Evolutionary conservation across 1,140 invertebrate genomes (phyloP).

Genomic region (Drosophila serrata): DNA sequence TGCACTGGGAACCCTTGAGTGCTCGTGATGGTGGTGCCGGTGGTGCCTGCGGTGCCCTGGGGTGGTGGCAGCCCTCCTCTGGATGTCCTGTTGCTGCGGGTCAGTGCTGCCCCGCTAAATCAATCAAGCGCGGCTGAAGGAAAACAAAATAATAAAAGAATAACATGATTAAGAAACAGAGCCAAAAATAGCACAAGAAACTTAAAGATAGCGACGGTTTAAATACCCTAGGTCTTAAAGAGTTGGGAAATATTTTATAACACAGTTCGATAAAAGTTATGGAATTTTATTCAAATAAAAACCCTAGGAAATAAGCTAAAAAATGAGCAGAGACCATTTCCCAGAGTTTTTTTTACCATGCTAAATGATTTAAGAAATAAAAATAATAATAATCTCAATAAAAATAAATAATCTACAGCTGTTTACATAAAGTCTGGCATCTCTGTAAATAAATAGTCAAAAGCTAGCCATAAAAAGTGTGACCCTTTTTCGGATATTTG

Average conservation of each 20-base stretch:
- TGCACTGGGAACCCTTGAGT: slow-evolving; percentile 36
- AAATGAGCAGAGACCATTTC: too few relatives aligned
- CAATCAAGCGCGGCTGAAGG: slow-evolving; percentile 76
- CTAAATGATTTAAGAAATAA: too few relatives aligned
- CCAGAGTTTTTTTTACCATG: too few relatives aligned
- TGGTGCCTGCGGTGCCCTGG: not conserved
- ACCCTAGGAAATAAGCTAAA: too few relatives aligned
- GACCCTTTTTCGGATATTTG: not conserved
- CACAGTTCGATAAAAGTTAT: too few relatives aligned
- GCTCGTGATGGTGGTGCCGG: slow-evolving; percentile 11
- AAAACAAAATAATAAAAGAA: slow-evolving; percentile 1
- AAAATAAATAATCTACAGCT: too few relatives aligned
- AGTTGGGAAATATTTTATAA: not conserved
- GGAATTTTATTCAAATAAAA: too few relatives aligned
- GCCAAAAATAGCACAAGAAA: not conserved
- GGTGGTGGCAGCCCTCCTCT: slow-evolving; percentile 25
- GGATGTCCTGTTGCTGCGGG: slow-evolving; percentile 67
- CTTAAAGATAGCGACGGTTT: not conserved
- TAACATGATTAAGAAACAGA: not conserved
- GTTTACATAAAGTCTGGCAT: too few relatives aligned
- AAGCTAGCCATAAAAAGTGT: not conserved
- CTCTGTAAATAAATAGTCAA: too few relatives aligned
- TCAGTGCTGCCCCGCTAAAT: slow-evolving; percentile 67
- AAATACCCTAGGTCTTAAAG: not conserved
- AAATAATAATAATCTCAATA: too few relatives aligned